These are phyloP conservation scores for Listrodromus nycthemerus DNA, from an alignment of 2,888 invertebrate species.

Conservation along the genomic window DNA sequence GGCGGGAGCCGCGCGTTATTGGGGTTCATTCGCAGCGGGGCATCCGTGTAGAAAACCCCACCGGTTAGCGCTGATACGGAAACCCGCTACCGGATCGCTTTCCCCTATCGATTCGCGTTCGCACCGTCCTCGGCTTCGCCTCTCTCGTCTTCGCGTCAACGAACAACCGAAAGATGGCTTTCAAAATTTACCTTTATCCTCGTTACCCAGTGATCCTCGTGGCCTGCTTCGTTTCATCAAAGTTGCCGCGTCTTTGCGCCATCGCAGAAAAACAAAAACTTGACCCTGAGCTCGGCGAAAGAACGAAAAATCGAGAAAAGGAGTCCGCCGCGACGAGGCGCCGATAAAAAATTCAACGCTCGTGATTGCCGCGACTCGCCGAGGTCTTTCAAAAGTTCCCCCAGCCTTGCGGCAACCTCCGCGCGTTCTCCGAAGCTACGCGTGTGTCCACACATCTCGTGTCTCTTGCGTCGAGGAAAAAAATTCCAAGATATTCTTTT, in stretches of 20 bases:
- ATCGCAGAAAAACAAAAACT: no score
- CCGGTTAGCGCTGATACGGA: slow-evolving; percentile 41
- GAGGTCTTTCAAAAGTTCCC: slow-evolving; percentile 44
- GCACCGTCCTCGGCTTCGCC: background rate
- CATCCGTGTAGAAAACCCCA: slow-evolving; percentile 33
- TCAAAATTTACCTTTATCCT: no score
- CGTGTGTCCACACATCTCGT: background rate
- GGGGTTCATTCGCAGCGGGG: slow-evolving; percentile 65
- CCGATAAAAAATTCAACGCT: slow-evolving; percentile 58
- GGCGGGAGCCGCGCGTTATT: slow-evolving; percentile 43
- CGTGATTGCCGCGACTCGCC: slow-evolving; percentile 48
- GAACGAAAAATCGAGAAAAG: slow-evolving; percentile 23
- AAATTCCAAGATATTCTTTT: background rate
- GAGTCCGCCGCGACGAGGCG: slow-evolving; percentile 8
- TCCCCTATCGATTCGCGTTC: slow-evolving; percentile 48
- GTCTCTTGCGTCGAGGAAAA: background rate
- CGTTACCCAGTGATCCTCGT: no score
- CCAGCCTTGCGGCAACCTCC: slow-evolving; percentile 34
- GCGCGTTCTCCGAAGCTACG: background rate
- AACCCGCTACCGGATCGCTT: slow-evolving; percentile 27
- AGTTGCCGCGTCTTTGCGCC: no score
- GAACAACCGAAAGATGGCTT: no score
- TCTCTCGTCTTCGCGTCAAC: slow-evolving; percentile 12
- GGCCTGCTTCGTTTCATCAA: no score
- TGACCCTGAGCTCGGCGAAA: background rate